Conservation (phyloP, 2,797 vertebrate species). For the Neomorphus geoffroyi region DNA sequence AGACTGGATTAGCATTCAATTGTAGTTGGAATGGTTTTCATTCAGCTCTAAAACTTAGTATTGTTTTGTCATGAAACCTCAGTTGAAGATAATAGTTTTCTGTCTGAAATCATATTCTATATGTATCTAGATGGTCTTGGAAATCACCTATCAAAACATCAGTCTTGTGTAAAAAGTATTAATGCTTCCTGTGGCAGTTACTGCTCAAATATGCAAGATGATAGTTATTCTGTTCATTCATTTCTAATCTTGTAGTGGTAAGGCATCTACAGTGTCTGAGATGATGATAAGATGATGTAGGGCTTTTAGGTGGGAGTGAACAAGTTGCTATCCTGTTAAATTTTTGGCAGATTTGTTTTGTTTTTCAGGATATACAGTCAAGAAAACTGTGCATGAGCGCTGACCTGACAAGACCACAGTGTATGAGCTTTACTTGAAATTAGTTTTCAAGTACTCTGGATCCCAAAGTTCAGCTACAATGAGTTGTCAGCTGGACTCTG, state of each 20-base stretch:
- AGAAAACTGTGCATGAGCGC: neutral
- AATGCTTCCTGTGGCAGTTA: neutral
- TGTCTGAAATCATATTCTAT: neutral
- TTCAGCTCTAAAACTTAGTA: neutral
- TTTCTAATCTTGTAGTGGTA: neutral
- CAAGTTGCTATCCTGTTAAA: neutral
- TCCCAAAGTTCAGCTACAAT: neutral
- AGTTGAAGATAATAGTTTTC: neutral
- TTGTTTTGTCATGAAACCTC: neutral
- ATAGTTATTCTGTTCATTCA: neutral
- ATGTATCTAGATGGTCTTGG: neutral
- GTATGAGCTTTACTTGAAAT: neutral
- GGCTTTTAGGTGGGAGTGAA: neutral
- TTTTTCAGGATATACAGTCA: no score
- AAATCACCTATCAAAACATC: neutral
- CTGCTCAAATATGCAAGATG: neutral
- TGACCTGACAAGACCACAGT: neutral
- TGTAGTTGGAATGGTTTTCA: neutral
- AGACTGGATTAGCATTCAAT: neutral
- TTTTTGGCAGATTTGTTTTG: neutral
- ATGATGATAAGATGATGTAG: neutral
- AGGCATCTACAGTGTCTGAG: neutral
- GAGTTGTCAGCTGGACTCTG: neutral
- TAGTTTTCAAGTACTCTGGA: neutral
- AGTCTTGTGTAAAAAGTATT: neutral